Evolutionary conservation across 2,888 invertebrate species (phyloP).

Genomic region (Drosophila tanythrix): DNA sequence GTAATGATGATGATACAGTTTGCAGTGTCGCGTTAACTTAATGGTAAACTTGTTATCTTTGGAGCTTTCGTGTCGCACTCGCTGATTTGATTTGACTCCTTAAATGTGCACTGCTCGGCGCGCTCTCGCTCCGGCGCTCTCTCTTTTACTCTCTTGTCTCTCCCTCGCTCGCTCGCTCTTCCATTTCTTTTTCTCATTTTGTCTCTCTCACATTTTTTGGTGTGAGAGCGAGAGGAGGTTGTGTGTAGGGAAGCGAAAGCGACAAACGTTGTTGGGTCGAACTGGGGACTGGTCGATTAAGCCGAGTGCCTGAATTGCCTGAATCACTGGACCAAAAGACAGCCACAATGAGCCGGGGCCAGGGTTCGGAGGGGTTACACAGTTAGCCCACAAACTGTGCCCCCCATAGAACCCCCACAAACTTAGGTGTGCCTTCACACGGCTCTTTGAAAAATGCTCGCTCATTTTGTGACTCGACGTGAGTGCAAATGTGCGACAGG

Average conservation of each 20-base stretch:
- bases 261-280: slow-evolving; percentile 51
- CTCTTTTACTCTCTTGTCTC: neutral
- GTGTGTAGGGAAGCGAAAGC: slow-evolving; percentile 20
- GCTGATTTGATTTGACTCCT: slow-evolving; percentile 8
- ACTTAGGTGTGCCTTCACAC: slow-evolving; percentile 1
- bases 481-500: slow-evolving; percentile 59
- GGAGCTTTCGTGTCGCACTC: slow-evolving; percentile 2
- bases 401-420: neutral
- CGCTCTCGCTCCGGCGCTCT: neutral
- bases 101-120: slow-evolving; percentile 1
- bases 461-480: slow-evolving; percentile 68
- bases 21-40: neutral
- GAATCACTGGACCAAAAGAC: slow-evolving; percentile 8
- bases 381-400: slow-evolving; percentile 15
- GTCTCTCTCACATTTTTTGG: slow-evolving; percentile 9
- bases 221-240: neutral
- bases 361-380: neutral
- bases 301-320: slow-evolving; percentile 42
- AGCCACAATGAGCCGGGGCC: neutral
- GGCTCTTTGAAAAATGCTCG: slow-evolving; percentile 67
- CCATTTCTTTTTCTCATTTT: slow-evolving; percentile 9
- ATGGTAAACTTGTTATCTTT: slow-evolving; percentile 8
- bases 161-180: neutral
- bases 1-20: slow-evolving; percentile 3
- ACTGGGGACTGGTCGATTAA: slow-evolving; percentile 57